A percentile compares a stretch with the other conserved stretches of the same genome.
These are phyloP conservation scores for Lucilia cuprina DNA, from an alignment of 1,140 invertebrate genomes.

Conservation along the genomic window DNA sequence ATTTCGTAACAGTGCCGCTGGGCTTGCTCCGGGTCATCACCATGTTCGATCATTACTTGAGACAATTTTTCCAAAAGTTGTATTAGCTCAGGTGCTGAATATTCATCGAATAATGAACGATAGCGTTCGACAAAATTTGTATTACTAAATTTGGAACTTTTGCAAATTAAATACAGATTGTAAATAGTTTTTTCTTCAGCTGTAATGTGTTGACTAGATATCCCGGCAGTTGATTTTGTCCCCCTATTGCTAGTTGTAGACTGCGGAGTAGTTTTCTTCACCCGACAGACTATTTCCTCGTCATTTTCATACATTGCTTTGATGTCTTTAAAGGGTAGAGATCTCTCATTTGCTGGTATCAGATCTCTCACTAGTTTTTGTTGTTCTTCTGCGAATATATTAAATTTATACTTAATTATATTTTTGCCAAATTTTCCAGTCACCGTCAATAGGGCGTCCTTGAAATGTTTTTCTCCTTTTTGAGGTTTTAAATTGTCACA, in stretches of 20 bases:
- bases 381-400: constrained; percentile 58
- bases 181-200: constrained; percentile 61
- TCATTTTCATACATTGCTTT: constrained; percentile 55
- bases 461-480: constrained; percentile 53
- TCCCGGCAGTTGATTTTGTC: not conserved
- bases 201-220: constrained; percentile 45
- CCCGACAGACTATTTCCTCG: constrained; percentile 54
- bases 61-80: constrained; percentile 50
- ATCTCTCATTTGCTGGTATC: constrained; percentile 54
- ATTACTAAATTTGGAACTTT: constrained; percentile 57
- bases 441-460: constrained; percentile 56
- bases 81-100: constrained; percentile 54
- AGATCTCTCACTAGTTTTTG: constrained; percentile 56
- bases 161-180: constrained; percentile 58
- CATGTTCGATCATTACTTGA: constrained; percentile 55
- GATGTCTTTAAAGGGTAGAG: constrained; percentile 56
- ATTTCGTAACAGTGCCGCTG: constrained; percentile 57
- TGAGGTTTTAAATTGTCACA: constrained; percentile 56
- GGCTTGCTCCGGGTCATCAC: constrained; percentile 50
- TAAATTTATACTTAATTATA: constrained; percentile 61
- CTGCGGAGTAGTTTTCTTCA: constrained; percentile 37
- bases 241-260: not conserved
- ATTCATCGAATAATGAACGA: constrained; percentile 55
- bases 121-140: constrained; percentile 58
- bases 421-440: constrained; percentile 61